Conservation (phyloP, 2,888 invertebrate genomes). For the Monochamus alternatus region DNA sequence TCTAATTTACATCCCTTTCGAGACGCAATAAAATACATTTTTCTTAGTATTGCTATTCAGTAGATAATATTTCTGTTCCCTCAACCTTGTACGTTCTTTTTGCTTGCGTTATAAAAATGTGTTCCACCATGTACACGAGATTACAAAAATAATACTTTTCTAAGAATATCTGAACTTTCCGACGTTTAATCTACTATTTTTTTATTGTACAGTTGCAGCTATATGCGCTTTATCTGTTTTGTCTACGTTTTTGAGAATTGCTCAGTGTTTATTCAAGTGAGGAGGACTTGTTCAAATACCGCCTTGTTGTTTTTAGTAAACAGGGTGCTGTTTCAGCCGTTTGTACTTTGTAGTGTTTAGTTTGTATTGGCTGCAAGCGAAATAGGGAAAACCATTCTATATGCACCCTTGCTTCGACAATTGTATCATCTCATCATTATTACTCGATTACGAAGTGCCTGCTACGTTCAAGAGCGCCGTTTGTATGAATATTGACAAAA, state of each 20-base stretch:
- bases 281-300: constrained; percentile 5
- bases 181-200: no score
- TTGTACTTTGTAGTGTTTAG: constrained; percentile 44
- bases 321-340: constrained; percentile 38
- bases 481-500: constrained; percentile 37
- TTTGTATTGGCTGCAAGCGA: constrained; percentile 41
- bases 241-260: no score
- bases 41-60: background rate
- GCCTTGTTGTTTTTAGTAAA: constrained; percentile 42
- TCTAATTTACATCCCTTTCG: no score
- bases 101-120: no score
- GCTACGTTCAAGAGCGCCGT: constrained; percentile 44
- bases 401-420: constrained; percentile 52
- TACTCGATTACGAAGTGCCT: constrained; percentile 53
- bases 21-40: background rate
- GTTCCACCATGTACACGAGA: no score
- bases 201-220: no score
- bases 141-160: no score
- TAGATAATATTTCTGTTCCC: no score
- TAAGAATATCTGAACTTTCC: no score
- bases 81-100: no score
- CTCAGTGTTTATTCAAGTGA: constrained; percentile 3
- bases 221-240: no score
- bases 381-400: constrained; percentile 42
- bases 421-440: constrained; percentile 55